Conservation (phyloP, 2,888 invertebrate species). For the Spodoptera littoralis region DNA sequence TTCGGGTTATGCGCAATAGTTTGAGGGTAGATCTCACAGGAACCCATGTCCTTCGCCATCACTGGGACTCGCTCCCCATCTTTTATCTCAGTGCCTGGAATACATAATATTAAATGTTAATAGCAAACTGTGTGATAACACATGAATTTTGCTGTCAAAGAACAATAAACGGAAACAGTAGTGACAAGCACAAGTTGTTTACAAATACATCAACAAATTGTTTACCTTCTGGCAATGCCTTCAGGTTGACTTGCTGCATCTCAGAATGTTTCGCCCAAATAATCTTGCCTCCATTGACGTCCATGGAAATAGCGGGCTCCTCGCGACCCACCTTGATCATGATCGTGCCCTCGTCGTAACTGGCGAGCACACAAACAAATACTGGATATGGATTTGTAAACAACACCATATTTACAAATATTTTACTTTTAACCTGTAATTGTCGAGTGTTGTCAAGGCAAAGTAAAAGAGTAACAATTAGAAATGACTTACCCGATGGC, state of each 20-base stretch:
- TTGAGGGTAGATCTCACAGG: conserved; percentile 99
- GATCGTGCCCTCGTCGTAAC: conserved; percentile 98
- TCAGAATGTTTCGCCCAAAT: conserved; percentile 99
- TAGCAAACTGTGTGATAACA: not conserved
- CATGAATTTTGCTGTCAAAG: no score
- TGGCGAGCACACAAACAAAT: conserved; percentile 51
- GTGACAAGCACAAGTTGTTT: no score
- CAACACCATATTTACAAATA: conserved; percentile 26
- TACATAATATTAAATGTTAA: not conserved
- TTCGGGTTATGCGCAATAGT: conserved; percentile 99
- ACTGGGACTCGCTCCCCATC: conserved; percentile 98
- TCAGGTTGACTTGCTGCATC: conserved; percentile 98
- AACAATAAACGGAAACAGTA: conserved; percentile 18
- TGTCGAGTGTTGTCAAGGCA: not conserved
- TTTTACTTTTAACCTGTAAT: conserved; percentile 7
- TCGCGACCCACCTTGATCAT: conserved; percentile 99
- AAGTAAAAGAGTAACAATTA: not conserved
- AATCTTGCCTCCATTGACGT: conserved; percentile 99
- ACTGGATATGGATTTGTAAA: conserved; percentile 25
- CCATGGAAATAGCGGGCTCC: conserved; percentile 99
- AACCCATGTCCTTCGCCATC: conserved; percentile 99
- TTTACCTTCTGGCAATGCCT: conserved; percentile 93
- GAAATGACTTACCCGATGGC: conserved; percentile 92
- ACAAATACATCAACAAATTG: no score
- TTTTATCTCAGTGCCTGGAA: conserved; percentile 91